Evolutionary conservation across 1,140 invertebrate genomes (phyloP).

Genomic region (Reticulitermes speratus): DNA sequence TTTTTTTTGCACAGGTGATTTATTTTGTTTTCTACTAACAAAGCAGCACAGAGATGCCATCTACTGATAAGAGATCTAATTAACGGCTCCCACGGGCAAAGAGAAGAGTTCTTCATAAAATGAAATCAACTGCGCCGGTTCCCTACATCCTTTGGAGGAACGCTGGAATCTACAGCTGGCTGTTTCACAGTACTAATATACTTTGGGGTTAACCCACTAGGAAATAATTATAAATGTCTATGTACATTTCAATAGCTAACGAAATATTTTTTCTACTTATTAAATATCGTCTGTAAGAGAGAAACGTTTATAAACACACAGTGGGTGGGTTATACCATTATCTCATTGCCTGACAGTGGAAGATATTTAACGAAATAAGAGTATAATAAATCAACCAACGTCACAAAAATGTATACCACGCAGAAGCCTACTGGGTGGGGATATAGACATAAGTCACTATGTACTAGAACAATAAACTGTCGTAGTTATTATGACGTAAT

Average conservation of each 20-base stretch:
- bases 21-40: constrained; percentile 28
- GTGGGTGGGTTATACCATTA: too few species aligned
- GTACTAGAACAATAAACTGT: not conserved
- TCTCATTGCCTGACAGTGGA: too few species aligned
- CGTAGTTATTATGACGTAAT: not conserved
- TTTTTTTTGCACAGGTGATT: constrained; percentile 24
- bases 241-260: not conserved
- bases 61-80: constrained; percentile 25
- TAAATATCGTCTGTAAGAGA: not conserved
- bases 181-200: not conserved
- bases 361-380: too few species aligned
- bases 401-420: too few species aligned
- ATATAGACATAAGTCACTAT: not conserved
- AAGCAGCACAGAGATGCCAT: constrained; percentile 22
- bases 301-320: not conserved
- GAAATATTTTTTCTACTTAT: not conserved
- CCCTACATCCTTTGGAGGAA: not conserved
- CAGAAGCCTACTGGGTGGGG: not conserved
- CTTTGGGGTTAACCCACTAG: too few species aligned
- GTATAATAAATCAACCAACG: too few species aligned
- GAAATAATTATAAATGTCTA: not conserved
- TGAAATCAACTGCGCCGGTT: constrained; percentile 20
- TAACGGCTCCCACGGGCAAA: constrained; percentile 20
- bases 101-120: constrained; percentile 26
- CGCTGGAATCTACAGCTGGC: not conserved